These are phyloP conservation scores for Numenius arquata DNA, from an alignment of 2,113 vertebrate species.

Conservation along the genomic window DNA sequence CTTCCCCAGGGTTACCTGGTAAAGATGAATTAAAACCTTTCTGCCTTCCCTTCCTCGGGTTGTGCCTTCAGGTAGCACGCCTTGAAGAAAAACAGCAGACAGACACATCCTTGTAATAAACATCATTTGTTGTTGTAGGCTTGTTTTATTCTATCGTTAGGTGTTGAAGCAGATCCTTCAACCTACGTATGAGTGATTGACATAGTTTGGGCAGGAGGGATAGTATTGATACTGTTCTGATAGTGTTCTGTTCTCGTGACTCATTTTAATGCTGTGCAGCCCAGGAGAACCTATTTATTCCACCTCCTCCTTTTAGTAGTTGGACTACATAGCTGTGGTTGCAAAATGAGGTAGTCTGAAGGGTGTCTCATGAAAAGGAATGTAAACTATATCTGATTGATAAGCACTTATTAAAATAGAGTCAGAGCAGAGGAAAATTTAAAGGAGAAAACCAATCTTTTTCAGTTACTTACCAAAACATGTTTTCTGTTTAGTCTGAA, in stretches of 20 bases:
- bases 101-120: not conserved
- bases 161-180: not conserved
- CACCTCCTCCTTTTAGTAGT: not conserved
- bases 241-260: not conserved
- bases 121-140: not conserved
- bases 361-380: not conserved
- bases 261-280: not conserved
- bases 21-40: not conserved
- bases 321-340: conserved; percentile 3
- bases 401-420: not conserved
- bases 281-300: not conserved
- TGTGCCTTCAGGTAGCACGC: not conserved
- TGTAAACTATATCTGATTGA: not conserved
- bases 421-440: not conserved
- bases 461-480: not conserved
- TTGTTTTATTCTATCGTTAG: not conserved
- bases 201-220: not conserved
- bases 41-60: not conserved
- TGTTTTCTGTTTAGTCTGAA: not conserved
- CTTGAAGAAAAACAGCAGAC: not conserved
- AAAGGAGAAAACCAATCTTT: not conserved
- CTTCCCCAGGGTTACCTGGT: not conserved
- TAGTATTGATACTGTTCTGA: not conserved
- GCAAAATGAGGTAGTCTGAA: not conserved
- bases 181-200: not conserved